Evolutionary conservation across 2,797 vertebrate species (phyloP), one percentile per base, ranked within the genome.

Genomic region (Hozukius guyotensis): DNA sequence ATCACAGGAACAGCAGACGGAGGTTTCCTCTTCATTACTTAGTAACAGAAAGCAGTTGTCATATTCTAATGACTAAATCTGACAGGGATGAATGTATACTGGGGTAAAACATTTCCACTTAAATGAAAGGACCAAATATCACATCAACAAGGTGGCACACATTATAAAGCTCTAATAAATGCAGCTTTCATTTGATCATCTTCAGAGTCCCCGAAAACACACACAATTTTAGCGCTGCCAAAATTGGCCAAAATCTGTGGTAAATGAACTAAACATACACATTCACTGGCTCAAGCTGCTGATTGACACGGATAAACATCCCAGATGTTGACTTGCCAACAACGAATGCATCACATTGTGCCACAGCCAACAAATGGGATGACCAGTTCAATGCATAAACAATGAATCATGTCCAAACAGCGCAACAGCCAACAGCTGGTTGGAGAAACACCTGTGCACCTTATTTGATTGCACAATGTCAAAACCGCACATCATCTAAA

Each of bases 271-370:
- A 42, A 80, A 80, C 64, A 57, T 55, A 46, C 60, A 72, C 53
- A 78, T 60, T n/a, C 59, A 25, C 8, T 29, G 7, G 42, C 67
- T 32, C 25, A 12, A 75, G 77, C 80, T 49, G 57, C 57, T 75
- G 80, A 85, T 14, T 53, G 80, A 84, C 81, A 57, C 8, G 59
- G 53, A 77, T 73, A 75, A 89, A 83, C 63, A 66, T 63, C 75
- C 66, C 80, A 88, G 85, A 87, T 88, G 83, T 88, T 87, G 72
- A 62, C 80, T 32, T 53, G 81, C 70, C 70, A 77, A 80, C 83
- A 64, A 72, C 77, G 64, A 63, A 76, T 72, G 73, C 77, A 87
- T 87, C 76, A 85, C 42, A 68, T 64, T 25, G 61, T 31, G 71
- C 60, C 73, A 27, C 2, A 11, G 66, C 81, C 76, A 77, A 82